phyloP scores from a whole-genome alignment of 2,113 vertebrate genomes.

The Corythoichthys haematopterus region DNA sequence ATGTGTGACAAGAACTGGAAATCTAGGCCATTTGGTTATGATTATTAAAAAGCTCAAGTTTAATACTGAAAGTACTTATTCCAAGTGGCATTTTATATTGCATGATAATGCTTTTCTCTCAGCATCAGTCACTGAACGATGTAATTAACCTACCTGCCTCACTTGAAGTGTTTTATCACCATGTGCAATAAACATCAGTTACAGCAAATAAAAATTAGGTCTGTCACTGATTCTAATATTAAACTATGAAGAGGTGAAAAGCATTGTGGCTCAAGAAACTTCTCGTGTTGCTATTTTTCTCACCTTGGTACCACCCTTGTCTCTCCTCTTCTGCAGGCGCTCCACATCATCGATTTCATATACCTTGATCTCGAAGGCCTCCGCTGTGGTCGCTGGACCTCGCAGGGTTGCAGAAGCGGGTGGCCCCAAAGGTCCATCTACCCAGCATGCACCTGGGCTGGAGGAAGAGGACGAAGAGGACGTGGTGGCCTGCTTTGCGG shows the following conservation, averaged over 20 bases:
- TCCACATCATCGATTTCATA: conserved; percentile 98
- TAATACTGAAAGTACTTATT: too few species aligned
- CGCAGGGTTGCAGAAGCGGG: conserved; percentile 59
- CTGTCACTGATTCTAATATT: background rate
- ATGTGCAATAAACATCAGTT: background rate
- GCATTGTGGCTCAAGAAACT: background rate
- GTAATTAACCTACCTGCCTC: too few species aligned
- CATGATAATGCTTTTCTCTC: too few species aligned
- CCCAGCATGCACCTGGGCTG: conserved; percentile 87
- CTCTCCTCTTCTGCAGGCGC: conserved; percentile 83
- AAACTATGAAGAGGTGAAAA: background rate
- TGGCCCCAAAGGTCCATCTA: conserved; percentile 85
- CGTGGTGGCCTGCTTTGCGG: conserved; percentile 76
- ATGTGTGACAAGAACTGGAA: background rate
- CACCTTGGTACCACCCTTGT: conserved; percentile 80
- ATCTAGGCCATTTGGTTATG: too few species aligned
- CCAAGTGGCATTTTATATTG: too few species aligned
- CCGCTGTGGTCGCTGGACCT: conserved; percentile 63
- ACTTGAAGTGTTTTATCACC: background rate
- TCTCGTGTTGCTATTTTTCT: conserved; percentile 27
- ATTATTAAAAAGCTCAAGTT: too few species aligned
- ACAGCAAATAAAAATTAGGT: background rate
- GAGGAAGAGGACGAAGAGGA: conserved; percentile 78
- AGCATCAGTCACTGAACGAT: too few species aligned
- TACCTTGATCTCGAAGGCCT: conserved; percentile 96